Conservation (phyloP, 2,888 invertebrate genomes). For the Agonum fuliginosum region DNA sequence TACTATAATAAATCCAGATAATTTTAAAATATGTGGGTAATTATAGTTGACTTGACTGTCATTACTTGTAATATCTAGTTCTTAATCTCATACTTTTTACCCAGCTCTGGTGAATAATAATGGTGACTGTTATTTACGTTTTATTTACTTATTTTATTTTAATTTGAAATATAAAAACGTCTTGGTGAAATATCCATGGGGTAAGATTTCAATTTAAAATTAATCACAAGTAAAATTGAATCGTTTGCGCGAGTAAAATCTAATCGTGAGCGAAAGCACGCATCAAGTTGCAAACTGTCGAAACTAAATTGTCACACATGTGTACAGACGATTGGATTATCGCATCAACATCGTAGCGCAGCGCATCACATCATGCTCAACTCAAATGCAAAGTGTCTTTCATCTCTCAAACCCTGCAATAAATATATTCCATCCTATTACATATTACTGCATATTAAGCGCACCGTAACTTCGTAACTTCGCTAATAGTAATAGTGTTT, state of each 20-base stretch:
- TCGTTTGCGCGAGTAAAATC: constrained; percentile 7
- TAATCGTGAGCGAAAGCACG: constrained; percentile 24
- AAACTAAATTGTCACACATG: constrained; percentile 37
- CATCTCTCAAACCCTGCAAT: constrained; percentile 4
- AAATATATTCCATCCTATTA: constrained; percentile 36
- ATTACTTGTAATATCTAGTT: too few species aligned
- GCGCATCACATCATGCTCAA: background rate
- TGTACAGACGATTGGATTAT: constrained; percentile 30
- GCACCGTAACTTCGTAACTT: background rate
- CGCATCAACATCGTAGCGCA: constrained; percentile 31
- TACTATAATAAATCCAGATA: too few species aligned
- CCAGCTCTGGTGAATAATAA: too few species aligned
- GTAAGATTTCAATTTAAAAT: constrained; percentile 9
- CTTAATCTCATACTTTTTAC: too few species aligned
- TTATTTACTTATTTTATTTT: too few species aligned
- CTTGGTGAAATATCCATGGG: background rate
- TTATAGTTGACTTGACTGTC: too few species aligned
- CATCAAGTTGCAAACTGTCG: constrained; percentile 32
- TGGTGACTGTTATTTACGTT: too few species aligned
- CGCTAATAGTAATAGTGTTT: background rate
- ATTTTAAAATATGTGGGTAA: too few species aligned
- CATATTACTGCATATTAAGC: background rate
- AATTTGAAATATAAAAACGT: too few species aligned
- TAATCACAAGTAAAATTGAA: constrained; percentile 11
- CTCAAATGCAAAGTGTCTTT: constrained; percentile 14